A percentile compares a stretch with the other conserved stretches of the same genome.
These are phyloP conservation scores for Branchipolynoe longqiensis DNA, from an alignment of 2,888 invertebrate genomes.

Conservation along the genomic window DNA sequence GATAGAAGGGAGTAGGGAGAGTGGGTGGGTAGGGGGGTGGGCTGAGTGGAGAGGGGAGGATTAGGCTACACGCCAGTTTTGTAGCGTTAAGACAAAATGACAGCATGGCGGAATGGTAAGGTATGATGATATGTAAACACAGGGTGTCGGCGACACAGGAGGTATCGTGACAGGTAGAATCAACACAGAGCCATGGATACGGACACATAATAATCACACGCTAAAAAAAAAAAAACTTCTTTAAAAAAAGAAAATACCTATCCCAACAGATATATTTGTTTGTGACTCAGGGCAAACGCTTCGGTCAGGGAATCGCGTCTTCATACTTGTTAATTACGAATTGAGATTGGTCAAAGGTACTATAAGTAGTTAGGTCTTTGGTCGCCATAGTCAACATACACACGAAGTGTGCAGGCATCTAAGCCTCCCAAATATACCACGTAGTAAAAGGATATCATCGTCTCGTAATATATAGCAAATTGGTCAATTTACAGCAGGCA, in stretches of 20 bases:
- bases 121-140: constrained; percentile 37
- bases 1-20: too few relatives aligned
- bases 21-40: too few relatives aligned
- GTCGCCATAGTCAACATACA: constrained; percentile 15
- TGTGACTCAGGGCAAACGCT: constrained; percentile 29
- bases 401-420: neutral
- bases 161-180: constrained; percentile 8
- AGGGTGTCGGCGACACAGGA: constrained; percentile 18
- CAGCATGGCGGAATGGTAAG: constrained; percentile 34
- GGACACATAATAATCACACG: neutral
- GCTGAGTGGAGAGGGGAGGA: too few relatives aligned
- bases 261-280: too few relatives aligned
- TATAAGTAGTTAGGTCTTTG: constrained; percentile 8
- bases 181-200: constrained; percentile 17
- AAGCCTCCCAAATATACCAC: neutral
- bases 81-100: too few relatives aligned
- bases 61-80: too few relatives aligned
- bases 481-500: constrained; percentile 43
- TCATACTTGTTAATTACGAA: constrained; percentile 7
- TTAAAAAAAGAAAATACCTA: neutral
- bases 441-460: neutral
- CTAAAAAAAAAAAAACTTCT: neutral
- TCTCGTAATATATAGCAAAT: constrained; percentile 32
- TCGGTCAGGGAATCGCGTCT: constrained; percentile 16
- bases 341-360: constrained; percentile 8